phyloP scores from a whole-genome alignment of 2,797 vertebrate species.

The Falco peregrinus region DNA sequence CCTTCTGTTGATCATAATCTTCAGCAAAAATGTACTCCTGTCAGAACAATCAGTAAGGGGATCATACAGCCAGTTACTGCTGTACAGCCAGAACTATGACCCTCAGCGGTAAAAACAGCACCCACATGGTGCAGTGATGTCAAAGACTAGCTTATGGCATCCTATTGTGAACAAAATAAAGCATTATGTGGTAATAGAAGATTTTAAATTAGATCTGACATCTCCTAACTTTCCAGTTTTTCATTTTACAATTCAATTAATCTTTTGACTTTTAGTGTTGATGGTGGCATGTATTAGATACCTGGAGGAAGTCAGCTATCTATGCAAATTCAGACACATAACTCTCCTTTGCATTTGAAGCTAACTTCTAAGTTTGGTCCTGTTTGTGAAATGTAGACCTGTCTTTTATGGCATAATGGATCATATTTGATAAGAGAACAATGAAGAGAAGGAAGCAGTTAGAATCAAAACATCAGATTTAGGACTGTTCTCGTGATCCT shows the following conservation, averaged over 20 bases:
- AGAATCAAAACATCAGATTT: background rate
- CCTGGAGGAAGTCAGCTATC: background rate
- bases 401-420: background rate
- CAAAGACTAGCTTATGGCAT: background rate
- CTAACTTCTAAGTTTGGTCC: background rate
- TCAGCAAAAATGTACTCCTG: rapidly evolving
- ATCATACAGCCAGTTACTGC: background rate
- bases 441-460: background rate
- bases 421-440: background rate
- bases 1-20: background rate
- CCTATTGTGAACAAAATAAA: background rate
- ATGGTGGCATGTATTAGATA: background rate
- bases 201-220: background rate
- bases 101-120: background rate
- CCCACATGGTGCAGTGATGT: background rate
- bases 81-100: background rate
- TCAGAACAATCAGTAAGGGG: background rate
- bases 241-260: background rate
- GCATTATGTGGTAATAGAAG: rapidly evolving
- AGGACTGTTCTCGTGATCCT: background rate
- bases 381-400: background rate
- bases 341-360: background rate
- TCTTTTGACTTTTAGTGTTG: background rate
- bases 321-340: background rate
- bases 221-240: background rate